Percentiles rank a stretch among this genome's conserved stretches.
These are phyloP conservation scores for Gymnoscopelus braueri DNA, from an alignment of 2,797 vertebrate genomes.

Conservation along the genomic window DNA sequence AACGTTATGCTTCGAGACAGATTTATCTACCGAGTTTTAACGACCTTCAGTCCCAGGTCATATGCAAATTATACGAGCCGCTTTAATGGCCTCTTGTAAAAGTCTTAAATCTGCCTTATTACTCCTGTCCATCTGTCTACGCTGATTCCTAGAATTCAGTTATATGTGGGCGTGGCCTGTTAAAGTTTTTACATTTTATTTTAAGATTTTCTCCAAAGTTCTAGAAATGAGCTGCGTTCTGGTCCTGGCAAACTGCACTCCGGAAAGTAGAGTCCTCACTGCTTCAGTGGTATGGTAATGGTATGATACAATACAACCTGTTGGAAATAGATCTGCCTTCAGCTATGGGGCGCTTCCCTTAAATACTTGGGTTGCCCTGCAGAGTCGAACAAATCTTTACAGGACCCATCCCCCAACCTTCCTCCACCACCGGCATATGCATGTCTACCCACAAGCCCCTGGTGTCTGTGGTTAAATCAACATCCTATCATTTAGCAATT, in stretches of 20 bases:
- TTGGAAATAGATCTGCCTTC: conserved; percentile 20
- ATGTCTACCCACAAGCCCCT: conserved; percentile 26
- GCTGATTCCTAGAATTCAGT: conserved; percentile 10
- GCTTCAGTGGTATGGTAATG: conserved; percentile 33
- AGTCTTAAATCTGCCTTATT: conserved; percentile 53
- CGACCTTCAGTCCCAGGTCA: conserved; percentile 46
- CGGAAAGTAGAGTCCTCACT: conserved; percentile 2
- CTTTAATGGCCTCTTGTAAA: conserved; percentile 59
- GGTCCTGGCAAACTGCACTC: not conserved
- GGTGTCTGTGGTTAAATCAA: conserved; percentile 45
- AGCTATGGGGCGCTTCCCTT: conserved; percentile 33
- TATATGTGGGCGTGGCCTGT: conserved; percentile 7
- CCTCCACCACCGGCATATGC: conserved; percentile 25
- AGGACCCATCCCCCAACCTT: conserved; percentile 17
- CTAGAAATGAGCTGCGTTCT: conserved; percentile 3
- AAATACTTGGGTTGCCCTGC: conserved; percentile 33
- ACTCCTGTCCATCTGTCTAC: conserved; percentile 27
- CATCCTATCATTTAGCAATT: conserved; percentile 46
- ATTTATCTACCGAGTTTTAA: conserved; percentile 46
- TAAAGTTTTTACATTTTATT: not conserved
- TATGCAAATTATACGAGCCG: conserved; percentile 55
- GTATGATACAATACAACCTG: conserved; percentile 13
- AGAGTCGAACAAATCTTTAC: conserved; percentile 31
- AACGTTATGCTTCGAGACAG: conserved; percentile 37
- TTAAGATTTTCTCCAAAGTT: no score